phyloP scores from a whole-genome alignment of 2,113 vertebrate genomes.

The Eulemur rufifrons region DNA sequence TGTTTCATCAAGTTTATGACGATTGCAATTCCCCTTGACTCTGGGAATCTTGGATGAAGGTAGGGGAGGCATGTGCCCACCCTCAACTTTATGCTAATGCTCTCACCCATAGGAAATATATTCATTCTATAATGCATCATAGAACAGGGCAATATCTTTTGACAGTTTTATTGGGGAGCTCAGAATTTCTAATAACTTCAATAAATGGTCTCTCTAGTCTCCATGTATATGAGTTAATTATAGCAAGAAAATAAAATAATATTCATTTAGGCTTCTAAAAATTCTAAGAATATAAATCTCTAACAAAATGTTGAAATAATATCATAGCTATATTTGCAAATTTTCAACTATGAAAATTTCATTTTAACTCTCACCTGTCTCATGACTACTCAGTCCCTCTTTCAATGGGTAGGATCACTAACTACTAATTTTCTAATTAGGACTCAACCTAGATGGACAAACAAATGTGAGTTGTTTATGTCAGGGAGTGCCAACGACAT shows the following conservation, averaged over 20 bases:
- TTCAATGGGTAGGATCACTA: background rate
- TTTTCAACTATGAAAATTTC: background rate
- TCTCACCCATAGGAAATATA: background rate
- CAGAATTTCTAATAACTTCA: constrained; percentile 22
- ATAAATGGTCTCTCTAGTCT: background rate
- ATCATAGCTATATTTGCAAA: background rate
- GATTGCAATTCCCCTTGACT: background rate
- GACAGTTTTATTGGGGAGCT: background rate
- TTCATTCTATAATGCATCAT: background rate
- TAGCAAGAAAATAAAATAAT: constrained; percentile 47
- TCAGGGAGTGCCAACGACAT: background rate
- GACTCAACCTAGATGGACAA: background rate
- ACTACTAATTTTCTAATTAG: background rate
- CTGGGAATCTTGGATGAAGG: background rate
- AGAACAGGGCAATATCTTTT: background rate
- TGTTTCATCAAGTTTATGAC: background rate
- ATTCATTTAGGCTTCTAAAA: constrained; percentile 26
- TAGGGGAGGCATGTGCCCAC: background rate
- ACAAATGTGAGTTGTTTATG: background rate
- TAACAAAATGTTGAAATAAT: constrained; percentile 35
- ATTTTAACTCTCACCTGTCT: background rate
- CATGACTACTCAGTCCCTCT: background rate
- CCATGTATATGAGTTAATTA: background rate
- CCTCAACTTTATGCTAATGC: background rate
- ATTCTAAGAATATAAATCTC: constrained; percentile 2